Evolutionary conservation across 1,140 invertebrate genomes (phyloP).

Genomic region (Diabrotica undecimpunctata): DNA sequence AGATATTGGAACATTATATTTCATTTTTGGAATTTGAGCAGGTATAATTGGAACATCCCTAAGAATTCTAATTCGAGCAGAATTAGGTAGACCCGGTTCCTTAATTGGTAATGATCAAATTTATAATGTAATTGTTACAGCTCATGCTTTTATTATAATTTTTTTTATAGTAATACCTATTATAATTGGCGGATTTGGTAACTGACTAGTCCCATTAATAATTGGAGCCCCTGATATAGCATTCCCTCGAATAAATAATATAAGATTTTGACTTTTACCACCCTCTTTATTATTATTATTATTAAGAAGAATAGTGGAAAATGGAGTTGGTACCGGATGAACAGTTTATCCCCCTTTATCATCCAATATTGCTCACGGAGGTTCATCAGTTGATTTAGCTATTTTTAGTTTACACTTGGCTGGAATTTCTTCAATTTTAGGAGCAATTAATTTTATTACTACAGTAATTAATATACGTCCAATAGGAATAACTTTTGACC

Average conservation of each 20-base stretch:
- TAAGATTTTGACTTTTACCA: constrained; percentile 70
- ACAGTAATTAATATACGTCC: constrained; percentile 59
- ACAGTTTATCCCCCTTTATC: constrained; percentile 67
- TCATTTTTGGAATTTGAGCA: constrained; percentile 65
- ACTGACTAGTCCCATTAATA: constrained; percentile 72
- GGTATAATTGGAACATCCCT: constrained; percentile 62
- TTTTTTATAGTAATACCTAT: constrained; percentile 77
- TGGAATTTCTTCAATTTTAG: constrained; percentile 65
- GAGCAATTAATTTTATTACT: constrained; percentile 62
- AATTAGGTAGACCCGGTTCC: constrained; percentile 58
- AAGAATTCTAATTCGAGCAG: constrained; percentile 64
- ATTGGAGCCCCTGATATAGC: constrained; percentile 69
- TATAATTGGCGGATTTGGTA: constrained; percentile 76
- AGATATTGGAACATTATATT: constrained; percentile 73
- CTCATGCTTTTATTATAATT: constrained; percentile 74
- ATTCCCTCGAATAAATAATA: constrained; percentile 74
- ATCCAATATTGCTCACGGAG: constrained; percentile 53
- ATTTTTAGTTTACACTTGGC: constrained; percentile 67
- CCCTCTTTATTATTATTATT: constrained; percentile 60
- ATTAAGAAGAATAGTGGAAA: constrained; percentile 55
- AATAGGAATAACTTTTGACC: constrained; percentile 49
- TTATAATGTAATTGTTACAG: constrained; percentile 69
- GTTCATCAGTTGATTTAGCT: constrained; percentile 60
- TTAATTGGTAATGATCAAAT: constrained; percentile 65
- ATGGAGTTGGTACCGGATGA: constrained; percentile 63